These are phyloP conservation scores for Chitala chitala DNA, from an alignment of 2,113 vertebrate genomes.

Conservation along the genomic window DNA sequence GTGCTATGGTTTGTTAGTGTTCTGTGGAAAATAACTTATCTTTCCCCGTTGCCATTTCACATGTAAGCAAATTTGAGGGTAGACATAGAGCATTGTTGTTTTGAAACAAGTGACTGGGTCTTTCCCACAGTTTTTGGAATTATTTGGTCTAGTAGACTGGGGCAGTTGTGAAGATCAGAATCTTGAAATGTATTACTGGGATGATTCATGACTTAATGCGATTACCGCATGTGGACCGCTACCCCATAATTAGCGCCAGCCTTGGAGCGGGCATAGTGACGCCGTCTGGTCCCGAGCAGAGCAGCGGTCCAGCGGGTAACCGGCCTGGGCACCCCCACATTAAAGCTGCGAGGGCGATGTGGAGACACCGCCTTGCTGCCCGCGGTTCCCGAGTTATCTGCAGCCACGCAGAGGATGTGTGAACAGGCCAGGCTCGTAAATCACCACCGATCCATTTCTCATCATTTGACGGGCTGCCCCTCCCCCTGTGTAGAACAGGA, in stretches of 20 bases:
- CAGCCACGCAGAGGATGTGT: neutral
- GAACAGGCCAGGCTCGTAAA: conserved; percentile 11
- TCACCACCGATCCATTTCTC: neutral
- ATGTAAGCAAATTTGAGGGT: too few species aligned
- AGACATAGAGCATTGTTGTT: too few species aligned
- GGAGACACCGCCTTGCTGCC: neutral
- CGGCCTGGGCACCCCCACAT: too few species aligned
- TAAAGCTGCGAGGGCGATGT: neutral
- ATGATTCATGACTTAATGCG: conserved; percentile 22
- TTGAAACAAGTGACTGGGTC: too few species aligned
- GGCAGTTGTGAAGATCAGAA: conserved; percentile 1
- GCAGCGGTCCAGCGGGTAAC: neutral
- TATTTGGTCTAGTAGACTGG: conserved; percentile 8
- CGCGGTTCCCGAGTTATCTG: conserved; percentile 4
- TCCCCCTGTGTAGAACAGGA: neutral
- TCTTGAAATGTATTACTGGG: neutral
- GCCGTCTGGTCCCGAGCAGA: neutral
- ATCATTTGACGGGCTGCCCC: neutral
- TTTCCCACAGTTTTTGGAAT: neutral
- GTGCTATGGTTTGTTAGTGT: too few species aligned
- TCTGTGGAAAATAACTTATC: too few species aligned
- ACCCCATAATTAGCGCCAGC: conserved; percentile 15
- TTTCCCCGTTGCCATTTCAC: too few species aligned
- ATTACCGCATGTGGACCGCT: neutral
- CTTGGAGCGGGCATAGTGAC: neutral